Conservation (phyloP, 2,888 invertebrate species). For the Gonocerus acuteangulatus region DNA sequence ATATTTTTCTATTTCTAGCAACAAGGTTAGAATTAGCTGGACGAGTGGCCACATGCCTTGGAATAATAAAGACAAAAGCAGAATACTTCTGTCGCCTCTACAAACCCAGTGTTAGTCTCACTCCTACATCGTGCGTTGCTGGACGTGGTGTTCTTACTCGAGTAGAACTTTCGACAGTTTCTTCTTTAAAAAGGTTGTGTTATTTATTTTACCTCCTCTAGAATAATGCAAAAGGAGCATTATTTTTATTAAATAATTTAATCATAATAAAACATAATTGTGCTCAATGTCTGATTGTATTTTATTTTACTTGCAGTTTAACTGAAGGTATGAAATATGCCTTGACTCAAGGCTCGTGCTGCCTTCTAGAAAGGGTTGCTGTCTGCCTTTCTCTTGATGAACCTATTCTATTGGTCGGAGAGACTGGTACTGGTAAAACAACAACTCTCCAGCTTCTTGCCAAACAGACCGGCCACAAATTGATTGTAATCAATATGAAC, state of each 20-base stretch:
- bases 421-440: constrained; percentile 98
- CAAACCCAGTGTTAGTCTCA: constrained; percentile 65
- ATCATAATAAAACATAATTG: no score
- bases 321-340: constrained; percentile 54
- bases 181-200: constrained; percentile 7
- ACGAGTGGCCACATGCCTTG: constrained; percentile 70
- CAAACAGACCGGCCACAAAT: constrained; percentile 68
- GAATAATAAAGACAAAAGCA: constrained; percentile 72
- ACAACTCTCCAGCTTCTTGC: constrained; percentile 89
- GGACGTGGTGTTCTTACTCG: constrained; percentile 53
- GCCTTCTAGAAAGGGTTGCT: constrained; percentile 79
- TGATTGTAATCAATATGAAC: constrained; percentile 96
- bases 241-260: no score
- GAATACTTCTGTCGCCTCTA: constrained; percentile 69
- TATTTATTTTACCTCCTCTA: no score
- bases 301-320: constrained; percentile 14
- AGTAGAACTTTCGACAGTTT: background rate
- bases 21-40: constrained; percentile 60
- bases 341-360: constrained; percentile 71
- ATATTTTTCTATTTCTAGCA: constrained; percentile 44
- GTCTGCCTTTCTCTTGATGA: constrained; percentile 75
- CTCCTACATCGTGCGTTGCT: constrained; percentile 53
- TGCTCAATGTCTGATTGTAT: background rate
- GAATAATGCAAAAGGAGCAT: no score
- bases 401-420: constrained; percentile 90